phyloP scores from a whole-genome alignment of 1,140 invertebrate species.

The Teleogryllus occipitalis region DNA sequence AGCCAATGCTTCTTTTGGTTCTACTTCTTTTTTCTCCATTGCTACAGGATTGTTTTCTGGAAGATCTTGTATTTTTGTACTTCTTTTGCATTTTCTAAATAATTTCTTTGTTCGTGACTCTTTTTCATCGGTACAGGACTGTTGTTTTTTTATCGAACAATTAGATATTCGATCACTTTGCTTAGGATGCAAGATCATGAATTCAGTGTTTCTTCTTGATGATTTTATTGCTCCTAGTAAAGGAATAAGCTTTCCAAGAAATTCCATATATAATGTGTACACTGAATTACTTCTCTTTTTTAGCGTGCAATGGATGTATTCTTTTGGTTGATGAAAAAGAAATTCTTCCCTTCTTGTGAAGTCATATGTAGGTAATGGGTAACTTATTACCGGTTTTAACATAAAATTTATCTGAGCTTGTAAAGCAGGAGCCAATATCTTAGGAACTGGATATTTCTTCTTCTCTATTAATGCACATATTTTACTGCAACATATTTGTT shows the following conservation, averaged over 20 bases:
- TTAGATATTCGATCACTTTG: neutral
- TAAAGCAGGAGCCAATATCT: neutral
- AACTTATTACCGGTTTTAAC: neutral
- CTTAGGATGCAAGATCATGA: neutral
- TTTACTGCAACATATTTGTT: neutral
- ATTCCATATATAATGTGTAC: neutral
- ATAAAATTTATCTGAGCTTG: neutral
- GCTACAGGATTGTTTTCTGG: neutral
- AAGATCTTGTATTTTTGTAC: neutral
- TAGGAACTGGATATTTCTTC: neutral
- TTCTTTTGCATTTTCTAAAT: neutral
- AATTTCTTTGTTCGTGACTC: neutral
- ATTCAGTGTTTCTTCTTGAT: neutral
- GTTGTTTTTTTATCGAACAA: neutral
- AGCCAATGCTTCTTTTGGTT: neutral
- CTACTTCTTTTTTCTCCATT: too few relatives aligned
- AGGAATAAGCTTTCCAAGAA: neutral
- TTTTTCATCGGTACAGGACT: neutral
- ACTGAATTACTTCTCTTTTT: neutral
- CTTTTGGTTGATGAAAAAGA: neutral
- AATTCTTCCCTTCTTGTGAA: neutral
- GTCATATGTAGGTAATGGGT: neutral
- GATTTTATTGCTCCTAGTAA: neutral
- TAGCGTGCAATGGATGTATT: neutral
- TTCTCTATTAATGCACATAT: neutral